Evolutionary conservation across 2,888 invertebrate genomes (phyloP), one percentile per base, ranked within the genome.

Genomic region (Allolobophora icterica): DNA sequence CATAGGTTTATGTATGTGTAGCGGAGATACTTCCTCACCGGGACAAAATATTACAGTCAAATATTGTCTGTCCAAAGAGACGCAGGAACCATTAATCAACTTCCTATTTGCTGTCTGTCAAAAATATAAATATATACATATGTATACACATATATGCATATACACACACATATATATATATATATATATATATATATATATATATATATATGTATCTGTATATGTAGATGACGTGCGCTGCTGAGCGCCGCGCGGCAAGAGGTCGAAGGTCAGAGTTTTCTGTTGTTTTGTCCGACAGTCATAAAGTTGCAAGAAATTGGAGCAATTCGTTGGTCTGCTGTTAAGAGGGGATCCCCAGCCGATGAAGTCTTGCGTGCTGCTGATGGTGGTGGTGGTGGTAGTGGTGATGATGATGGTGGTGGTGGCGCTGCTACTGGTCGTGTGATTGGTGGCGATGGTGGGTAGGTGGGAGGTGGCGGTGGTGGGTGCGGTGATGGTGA

Each of bases 231-330:
- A 45, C 45, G 45, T 45, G 45, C 45, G 45, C 15, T 52, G 21
- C 52, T 71, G 30, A 71, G 71, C n/a, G 30, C n/a, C n/a, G 30
- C 71, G 71, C 71, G 71, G 71, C n/a, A 30, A 8, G n/a, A 30
- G 71, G 71, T 71, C n/a, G n/a, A 71, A 71, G 71, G 71, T 71
- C 11, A 30, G 30, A n/a, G n/a, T 71, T 30, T n/a, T 71, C 6
- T 71, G 71, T n/a, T 71, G 71, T 71, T 71, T n/a, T 71, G 71
- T 71, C 71, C 71, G 71, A 71, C 30, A n/a, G 71, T 13, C 71
- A 71, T 71, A 71, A 71, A 71, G 71, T n/a, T 71, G 71, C 30
- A 71, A 71, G 71, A 71, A 71, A 71, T 71, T 71, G 71, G n/a
- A 71, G n/a, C 30, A 71, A 71, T 71, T 30, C 30, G 30, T 30